Conservation (phyloP, 1,140 invertebrate species). For the Bombus huntii region DNA sequence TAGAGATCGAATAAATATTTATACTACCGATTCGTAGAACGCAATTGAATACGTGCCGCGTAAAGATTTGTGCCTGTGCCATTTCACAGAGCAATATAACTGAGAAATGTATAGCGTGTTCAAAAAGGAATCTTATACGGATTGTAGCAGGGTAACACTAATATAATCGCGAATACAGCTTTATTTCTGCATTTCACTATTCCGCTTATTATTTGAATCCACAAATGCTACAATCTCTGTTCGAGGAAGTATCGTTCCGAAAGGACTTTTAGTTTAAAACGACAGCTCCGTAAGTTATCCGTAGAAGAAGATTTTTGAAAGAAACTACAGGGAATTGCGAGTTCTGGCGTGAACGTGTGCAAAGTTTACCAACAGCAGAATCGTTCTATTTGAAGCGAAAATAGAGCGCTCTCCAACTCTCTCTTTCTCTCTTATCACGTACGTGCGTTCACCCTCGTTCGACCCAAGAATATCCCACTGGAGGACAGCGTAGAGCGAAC, state of each 20-base stretch:
- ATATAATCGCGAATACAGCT: neutral
- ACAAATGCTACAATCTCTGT: neutral
- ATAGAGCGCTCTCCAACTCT: slow-evolving; percentile 59
- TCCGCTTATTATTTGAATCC: neutral
- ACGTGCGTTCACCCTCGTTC: slow-evolving; percentile 76
- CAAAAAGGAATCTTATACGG: no score
- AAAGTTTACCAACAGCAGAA: slow-evolving; percentile 67
- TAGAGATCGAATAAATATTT: no score
- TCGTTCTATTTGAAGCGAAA: slow-evolving; percentile 66
- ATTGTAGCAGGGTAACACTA: no score
- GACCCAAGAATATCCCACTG: slow-evolving; percentile 68
- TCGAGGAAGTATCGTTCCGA: neutral
- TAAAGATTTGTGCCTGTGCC: no score
- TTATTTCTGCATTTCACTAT: neutral
- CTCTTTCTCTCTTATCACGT: slow-evolving; percentile 27
- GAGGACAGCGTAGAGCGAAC: slow-evolving; percentile 56
- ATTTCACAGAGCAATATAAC: no score
- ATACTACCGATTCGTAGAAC: no score
- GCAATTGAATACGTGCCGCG: no score
- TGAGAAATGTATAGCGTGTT: no score
- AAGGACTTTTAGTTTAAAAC: neutral
- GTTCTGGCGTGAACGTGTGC: slow-evolving; percentile 24
- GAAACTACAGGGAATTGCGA: neutral
- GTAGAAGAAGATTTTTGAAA: neutral
- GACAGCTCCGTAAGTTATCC: neutral